These are phyloP conservation scores for Chionodraco myersi DNA, from an alignment of 2,113 vertebrate species.

Conservation along the genomic window DNA sequence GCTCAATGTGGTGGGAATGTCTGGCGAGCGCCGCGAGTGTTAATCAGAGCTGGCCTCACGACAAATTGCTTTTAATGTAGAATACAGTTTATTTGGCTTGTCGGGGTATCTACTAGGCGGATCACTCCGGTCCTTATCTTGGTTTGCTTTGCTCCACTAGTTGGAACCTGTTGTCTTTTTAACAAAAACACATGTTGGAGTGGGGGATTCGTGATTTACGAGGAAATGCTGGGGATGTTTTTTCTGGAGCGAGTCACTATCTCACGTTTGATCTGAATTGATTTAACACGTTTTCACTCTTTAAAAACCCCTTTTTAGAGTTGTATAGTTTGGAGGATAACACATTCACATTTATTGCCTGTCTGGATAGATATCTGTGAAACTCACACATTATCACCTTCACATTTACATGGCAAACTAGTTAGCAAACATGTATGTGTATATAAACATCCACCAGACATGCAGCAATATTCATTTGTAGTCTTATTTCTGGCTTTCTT, in stretches of 20 bases:
- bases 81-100: constrained; percentile 41
- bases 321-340: not conserved
- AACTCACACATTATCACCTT: not conserved
- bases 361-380: not conserved
- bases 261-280: constrained; percentile 40
- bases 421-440: not conserved
- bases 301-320: not conserved
- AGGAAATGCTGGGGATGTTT: constrained; percentile 40
- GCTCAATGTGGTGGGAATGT: constrained; percentile 1
- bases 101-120: constrained; percentile 34
- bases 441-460: not conserved
- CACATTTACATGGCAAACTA: not conserved
- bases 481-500: not conserved
- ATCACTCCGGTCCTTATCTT: constrained; percentile 22
- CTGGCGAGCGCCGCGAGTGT: constrained; percentile 14
- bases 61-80: constrained; percentile 25
- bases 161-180: constrained; percentile 45
- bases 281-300: constrained; percentile 29
- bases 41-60: constrained; percentile 29
- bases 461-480: not conserved
- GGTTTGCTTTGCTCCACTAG: constrained; percentile 49
- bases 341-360: not conserved
- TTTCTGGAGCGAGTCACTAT: constrained; percentile 18
- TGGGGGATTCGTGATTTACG: constrained; percentile 33
- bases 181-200: constrained; percentile 51